Percentiles rank a stretch among this genome's conserved stretches.
phyloP scores from a whole-genome alignment of 2,888 invertebrate genomes.

The Psococerastis gibbosa region DNA sequence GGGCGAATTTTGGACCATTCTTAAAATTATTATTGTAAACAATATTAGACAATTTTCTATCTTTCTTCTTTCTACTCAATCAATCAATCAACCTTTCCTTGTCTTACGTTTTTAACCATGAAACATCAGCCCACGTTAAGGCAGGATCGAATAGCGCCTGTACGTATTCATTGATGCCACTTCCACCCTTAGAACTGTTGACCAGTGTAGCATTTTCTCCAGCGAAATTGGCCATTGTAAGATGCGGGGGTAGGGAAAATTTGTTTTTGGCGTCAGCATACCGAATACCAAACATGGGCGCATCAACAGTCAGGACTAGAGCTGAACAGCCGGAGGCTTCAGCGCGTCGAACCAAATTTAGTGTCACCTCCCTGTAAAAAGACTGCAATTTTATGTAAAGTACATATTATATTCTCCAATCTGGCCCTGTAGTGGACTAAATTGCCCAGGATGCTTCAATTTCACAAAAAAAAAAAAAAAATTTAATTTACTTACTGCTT shows the following conservation, averaged over 20 bases:
- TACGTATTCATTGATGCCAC: conserved; percentile 58
- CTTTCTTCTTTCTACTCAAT: too few relatives aligned
- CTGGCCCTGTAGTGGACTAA: too few relatives aligned
- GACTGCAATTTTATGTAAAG: too few relatives aligned
- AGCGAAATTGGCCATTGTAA: conserved; percentile 68
- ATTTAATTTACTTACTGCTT: too few relatives aligned
- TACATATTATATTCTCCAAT: too few relatives aligned
- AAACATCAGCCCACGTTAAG: conserved; percentile 70
- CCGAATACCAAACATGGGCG: conserved; percentile 68
- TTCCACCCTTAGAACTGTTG: conserved; percentile 29
- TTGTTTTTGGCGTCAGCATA: conserved; percentile 66
- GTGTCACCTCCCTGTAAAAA: conserved; percentile 40
- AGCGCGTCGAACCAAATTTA: conserved; percentile 50
- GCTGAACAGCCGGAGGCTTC: conserved; percentile 74
- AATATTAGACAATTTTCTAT: too few relatives aligned
- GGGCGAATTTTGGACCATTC: too few relatives aligned
- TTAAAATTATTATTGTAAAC: too few relatives aligned
- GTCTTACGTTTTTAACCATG: conserved; percentile 60
- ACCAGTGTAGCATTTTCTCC: conserved; percentile 32
- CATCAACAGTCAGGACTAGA: conserved; percentile 72
- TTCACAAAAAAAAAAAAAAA: conserved; percentile 7
- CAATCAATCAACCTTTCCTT: too few relatives aligned
- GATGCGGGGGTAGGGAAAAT: conserved; percentile 60
- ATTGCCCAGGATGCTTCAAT: conserved; percentile 1
- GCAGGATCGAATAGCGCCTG: conserved; percentile 56